A percentile compares a stretch with the other conserved stretches of the same genome.
Conservation (phyloP, 2,888 invertebrate species). For the Agonopterix subpropinquella region DNA sequence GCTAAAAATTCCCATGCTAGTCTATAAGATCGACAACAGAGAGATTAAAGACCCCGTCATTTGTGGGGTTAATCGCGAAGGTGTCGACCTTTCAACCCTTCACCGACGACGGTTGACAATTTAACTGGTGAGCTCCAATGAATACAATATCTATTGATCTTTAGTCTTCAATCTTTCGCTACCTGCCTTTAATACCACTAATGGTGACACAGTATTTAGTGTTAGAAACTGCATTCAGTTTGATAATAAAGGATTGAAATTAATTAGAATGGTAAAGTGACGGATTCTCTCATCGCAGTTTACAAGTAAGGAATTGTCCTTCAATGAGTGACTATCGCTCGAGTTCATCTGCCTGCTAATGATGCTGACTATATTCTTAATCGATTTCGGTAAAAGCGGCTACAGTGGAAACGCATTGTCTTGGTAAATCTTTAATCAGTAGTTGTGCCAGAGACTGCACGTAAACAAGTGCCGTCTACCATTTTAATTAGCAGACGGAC, state of each 20-base stretch:
- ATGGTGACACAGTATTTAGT: too few relatives aligned
- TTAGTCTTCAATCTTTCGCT: conserved; percentile 33
- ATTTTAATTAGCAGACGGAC: neutral
- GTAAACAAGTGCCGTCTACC: neutral
- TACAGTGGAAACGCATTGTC: neutral
- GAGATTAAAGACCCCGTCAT: conserved; percentile 32
- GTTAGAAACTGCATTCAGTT: too few relatives aligned
- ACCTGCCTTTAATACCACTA: conserved; percentile 24
- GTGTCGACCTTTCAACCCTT: conserved; percentile 44
- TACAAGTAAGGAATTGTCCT: too few relatives aligned
- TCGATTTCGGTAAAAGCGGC: too few relatives aligned
- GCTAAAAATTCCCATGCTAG: conserved; percentile 56
- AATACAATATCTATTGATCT: conserved; percentile 12
- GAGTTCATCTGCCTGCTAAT: too few relatives aligned
- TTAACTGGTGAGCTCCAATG: conserved; percentile 30
- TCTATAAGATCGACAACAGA: conserved; percentile 24
- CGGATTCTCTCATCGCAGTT: too few relatives aligned
- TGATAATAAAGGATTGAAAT: too few relatives aligned
- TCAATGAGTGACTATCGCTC: too few relatives aligned
- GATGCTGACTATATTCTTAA: too few relatives aligned
- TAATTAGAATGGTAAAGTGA: too few relatives aligned
- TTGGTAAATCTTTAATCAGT: neutral
- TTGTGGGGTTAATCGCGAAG: conserved; percentile 47
- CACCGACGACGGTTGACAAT: conserved; percentile 40
- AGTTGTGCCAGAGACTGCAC: neutral